Percentiles rank a stretch among this genome's conserved stretches.
Evolutionary conservation across 2,113 vertebrate species (phyloP).

Genomic region (Promerops cafer): DNA sequence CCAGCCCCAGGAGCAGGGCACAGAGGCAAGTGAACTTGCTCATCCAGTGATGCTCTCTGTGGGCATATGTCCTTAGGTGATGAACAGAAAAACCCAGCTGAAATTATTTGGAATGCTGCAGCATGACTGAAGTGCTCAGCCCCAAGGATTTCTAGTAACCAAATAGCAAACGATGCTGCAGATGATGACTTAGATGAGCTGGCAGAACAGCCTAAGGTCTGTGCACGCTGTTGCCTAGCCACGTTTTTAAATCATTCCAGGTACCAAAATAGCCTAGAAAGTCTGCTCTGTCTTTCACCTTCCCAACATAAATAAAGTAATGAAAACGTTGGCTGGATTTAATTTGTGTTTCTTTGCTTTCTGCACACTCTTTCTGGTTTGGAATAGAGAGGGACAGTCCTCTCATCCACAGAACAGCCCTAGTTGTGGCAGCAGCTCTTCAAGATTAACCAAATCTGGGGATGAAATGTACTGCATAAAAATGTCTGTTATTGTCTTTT

Average conservation of each 20-base stretch:
- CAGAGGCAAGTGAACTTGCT: background rate
- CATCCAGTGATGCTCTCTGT: background rate
- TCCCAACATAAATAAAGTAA: slow-evolving; percentile 37
- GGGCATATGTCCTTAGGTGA: background rate
- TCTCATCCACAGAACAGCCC: background rate
- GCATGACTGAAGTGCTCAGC: background rate
- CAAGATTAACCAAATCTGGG: background rate
- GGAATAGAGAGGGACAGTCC: background rate
- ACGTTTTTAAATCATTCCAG: background rate
- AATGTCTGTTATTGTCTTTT: background rate
- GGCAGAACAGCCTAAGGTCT: slow-evolving; percentile 2
- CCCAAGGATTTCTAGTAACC: background rate
- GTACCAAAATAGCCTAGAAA: slow-evolving; percentile 10
- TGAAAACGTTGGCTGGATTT: background rate
- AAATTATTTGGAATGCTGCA: background rate
- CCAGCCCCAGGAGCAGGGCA: background rate
- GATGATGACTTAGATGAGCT: background rate
- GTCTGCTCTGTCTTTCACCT: slow-evolving; percentile 13
- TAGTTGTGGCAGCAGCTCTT: background rate
- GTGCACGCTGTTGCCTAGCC: background rate
- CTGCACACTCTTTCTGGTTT: background rate
- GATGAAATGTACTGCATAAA: background rate
- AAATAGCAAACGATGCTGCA: background rate
- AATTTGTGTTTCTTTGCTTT: background rate
- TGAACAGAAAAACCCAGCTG: background rate